Conservation (phyloP, 2,113 vertebrate genomes). For the Ramphastos sulfuratus region DNA sequence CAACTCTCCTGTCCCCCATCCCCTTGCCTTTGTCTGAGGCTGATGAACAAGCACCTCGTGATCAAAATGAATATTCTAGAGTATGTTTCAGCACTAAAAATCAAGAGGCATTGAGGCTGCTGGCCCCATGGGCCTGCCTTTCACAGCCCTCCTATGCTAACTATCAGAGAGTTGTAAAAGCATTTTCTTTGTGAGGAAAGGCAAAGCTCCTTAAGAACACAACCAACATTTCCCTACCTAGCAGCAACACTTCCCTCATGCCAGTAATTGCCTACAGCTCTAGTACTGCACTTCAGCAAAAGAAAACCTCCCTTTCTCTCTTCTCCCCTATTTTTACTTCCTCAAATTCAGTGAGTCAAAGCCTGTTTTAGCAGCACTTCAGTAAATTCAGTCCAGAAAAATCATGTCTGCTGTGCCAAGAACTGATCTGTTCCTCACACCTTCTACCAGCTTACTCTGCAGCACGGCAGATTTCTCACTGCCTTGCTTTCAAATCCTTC, state of each 20-base stretch:
- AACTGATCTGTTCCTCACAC: not conserved
- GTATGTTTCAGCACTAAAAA: not conserved
- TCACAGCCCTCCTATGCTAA: not conserved
- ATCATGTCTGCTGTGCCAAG: not conserved
- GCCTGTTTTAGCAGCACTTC: not conserved
- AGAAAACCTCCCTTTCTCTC: not conserved
- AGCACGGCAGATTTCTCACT: not conserved
- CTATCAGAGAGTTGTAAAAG: not conserved
- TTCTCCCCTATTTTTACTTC: not conserved
- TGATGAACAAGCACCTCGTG: not conserved
- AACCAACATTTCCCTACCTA: not conserved
- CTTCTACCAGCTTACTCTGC: not conserved
- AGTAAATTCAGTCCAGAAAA: not conserved
- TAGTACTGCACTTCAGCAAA: not conserved
- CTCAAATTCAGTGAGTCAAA: constrained; percentile 1
- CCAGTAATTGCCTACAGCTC: not conserved
- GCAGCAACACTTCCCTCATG: not conserved
- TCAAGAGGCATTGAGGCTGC: not conserved
- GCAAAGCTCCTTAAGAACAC: not conserved
- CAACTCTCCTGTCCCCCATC: not conserved
- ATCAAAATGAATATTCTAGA: not conserved
- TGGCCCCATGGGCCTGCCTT: not conserved
- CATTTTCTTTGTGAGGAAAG: not conserved
- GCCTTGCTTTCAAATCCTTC: not conserved
- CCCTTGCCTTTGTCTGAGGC: not conserved